Base-by-base conservation (phyloP, 2,113 vertebrate genomes). In the Taxidea taxus region DNA sequence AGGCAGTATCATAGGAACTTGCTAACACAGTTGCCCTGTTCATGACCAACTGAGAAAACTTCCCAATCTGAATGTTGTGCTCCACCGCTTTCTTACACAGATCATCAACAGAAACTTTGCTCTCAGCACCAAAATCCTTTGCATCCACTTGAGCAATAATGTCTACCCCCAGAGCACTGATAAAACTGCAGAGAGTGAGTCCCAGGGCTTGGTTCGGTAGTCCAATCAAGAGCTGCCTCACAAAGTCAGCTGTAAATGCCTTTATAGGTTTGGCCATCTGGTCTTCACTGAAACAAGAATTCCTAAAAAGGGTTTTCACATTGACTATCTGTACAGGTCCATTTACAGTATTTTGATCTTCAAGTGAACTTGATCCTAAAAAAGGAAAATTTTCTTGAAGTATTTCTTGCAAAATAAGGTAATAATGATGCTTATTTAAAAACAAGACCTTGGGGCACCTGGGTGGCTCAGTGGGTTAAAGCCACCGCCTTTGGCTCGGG, bases 211-310 rank as follows among this genome's bases (percentile, higher is more conserved):
- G 99, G 90, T 99, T 99, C 5, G 99, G 99, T 60, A 99, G 99
- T n/a, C 99, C 99, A 97, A 99, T 99, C 78, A 99, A 98, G 97
- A 99, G 99, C 97, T 99, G 99, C 16, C 99, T 99, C 77, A 99
- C 99, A 95, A 99, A 99, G 97, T 99, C 99, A 0, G 99, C 99
- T 4, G 99, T 99, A 97, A 99, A 99, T 64, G 99, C 99, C 97
- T 99, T 99, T 97, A 99, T 99, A 49, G 99, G 99, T 60, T 99
- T 99, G 42, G 99, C 99, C 99, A 99, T 99, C 98, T 99, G 99
- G 62, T 99, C 99, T 98, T 99, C 99, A 86, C 99, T 99, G 82
- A 99, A 99, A 4, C 99, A 99, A 64, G 99, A 99, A 89, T 99
- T 99, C 87, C 99, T 99, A 98, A 99, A 99, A 93, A 99, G 97